Evolutionary conservation across 2,888 invertebrate species (phyloP), one percentile per base, ranked within the genome.

Genomic region (Bombylius discolor): DNA sequence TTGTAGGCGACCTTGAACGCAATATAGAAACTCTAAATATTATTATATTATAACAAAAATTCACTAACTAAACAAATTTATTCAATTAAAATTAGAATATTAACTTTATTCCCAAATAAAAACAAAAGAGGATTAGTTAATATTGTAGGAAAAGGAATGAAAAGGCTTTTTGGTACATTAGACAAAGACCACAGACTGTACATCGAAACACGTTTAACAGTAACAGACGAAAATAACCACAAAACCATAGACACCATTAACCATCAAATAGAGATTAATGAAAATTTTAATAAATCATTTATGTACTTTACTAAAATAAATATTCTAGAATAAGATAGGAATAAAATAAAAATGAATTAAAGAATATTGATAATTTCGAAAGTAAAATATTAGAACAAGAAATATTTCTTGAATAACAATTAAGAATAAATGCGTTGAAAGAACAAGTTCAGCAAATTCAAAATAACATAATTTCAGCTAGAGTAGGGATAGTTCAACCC

Each of bases 181-280:
- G 54, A 58, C 31, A 52, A 55, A 14, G 45, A 55, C 11, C 51
- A 52, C n/a, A 55, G 50, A 49, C n/a, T 14, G 4, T 23, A 58
- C 5, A 58, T 58, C 42, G 56, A 53, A 32, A 13, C 42, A 51
- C 58, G 56, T 51, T 44, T 56, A 8, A 51, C 46, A 36, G 23
- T 33, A 49, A 49, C 51, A 46, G 56, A 52, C 51, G 36, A 51
- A 50, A 57, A 59, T 14, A 58, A 47, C 47, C 59, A 57, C 23
- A 58, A 53, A 7, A 31, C 51, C 53, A 57, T 58, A 14, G 33
- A 32, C 42, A 50, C 39, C 14, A 5, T 59, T 45, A 60, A 60
- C 52, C 36, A 56, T 51, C 52, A 55, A 53, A 55, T 60, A 32
- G 51, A 55, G 36, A 57, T 57, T 31, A 59, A 39, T 9, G 49